phyloP scores from a whole-genome alignment of 35 echinoderm and acorn worm species.

The Acanthaster planci region DNA sequence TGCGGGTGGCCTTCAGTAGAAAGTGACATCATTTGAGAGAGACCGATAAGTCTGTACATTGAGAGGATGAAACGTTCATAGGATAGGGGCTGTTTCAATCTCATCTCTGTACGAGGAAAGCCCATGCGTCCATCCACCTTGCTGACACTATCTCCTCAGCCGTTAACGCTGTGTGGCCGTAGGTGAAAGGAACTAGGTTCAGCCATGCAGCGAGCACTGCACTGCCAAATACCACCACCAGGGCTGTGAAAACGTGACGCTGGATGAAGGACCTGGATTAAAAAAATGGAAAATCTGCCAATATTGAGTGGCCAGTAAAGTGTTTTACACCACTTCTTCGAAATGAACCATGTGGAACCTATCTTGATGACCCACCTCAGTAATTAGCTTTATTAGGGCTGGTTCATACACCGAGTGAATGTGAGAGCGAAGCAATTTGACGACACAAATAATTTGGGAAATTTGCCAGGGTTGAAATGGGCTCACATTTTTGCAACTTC shows the following conservation, averaged over 20 bases:
- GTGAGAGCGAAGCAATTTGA: too few species aligned
- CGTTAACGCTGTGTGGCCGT: slow-evolving; percentile 60
- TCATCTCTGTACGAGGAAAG: slow-evolving; percentile 56
- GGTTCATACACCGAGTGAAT: background rate
- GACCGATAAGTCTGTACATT: too few species aligned
- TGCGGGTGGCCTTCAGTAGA: too few species aligned
- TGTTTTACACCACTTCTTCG: background rate
- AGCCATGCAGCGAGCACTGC: slow-evolving; percentile 52
- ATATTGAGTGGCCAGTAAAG: background rate
- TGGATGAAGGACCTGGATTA: slow-evolving; percentile 41
- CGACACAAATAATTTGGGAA: too few species aligned
- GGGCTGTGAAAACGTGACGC: slow-evolving; percentile 45
- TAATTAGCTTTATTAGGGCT: background rate
- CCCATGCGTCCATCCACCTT: slow-evolving; percentile 80
- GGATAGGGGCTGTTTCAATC: too few species aligned
- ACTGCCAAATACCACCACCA: slow-evolving; percentile 70
- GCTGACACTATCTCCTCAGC: slow-evolving; percentile 57
- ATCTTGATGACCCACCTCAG: background rate
- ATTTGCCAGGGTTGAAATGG: too few species aligned
- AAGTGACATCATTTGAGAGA: too few species aligned
- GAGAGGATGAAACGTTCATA: too few species aligned
- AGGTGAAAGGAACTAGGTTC: slow-evolving; percentile 64
- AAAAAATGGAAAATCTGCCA: slow-evolving; percentile 9
- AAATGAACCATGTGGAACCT: background rate
- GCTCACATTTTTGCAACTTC: too few species aligned